phyloP scores from a whole-genome alignment of 2,797 vertebrate genomes.

The Heteromormyrus szaboi region DNA sequence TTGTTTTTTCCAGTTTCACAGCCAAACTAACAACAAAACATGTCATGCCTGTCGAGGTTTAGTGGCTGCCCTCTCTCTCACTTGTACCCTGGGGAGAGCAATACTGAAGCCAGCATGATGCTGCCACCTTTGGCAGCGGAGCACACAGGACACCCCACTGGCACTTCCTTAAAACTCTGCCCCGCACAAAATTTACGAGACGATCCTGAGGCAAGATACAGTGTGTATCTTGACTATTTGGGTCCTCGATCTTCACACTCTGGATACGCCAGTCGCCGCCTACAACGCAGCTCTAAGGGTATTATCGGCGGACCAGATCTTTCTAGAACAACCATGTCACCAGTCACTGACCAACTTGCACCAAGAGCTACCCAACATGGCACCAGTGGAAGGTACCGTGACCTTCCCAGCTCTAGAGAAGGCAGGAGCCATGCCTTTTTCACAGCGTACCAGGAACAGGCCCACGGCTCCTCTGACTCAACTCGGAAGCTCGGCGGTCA shows the following conservation, averaged over 20 bases:
- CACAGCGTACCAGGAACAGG: conserved; percentile 64
- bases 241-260: conserved; percentile 60
- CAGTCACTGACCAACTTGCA: conserved; percentile 65
- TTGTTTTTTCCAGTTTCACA: conserved; percentile 53
- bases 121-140: conserved; percentile 57
- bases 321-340: conserved; percentile 65
- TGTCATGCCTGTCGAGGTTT: conserved; percentile 61
- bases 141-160: conserved; percentile 56
- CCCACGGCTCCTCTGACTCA: conserved; percentile 58
- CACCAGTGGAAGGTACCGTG: conserved; percentile 62
- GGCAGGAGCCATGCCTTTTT: conserved; percentile 62
- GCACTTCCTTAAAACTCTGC: conserved; percentile 64
- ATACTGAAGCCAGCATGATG: conserved; percentile 58
- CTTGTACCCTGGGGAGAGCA: conserved; percentile 58
- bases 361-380: conserved; percentile 56
- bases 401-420: conserved; percentile 63
- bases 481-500: conserved; percentile 57
- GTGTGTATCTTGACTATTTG: conserved; percentile 70
- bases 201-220: conserved; percentile 70
- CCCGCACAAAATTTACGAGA: conserved; percentile 63
- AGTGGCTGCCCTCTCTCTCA: conserved; percentile 62
- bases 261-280: conserved; percentile 63
- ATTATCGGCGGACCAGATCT: conserved; percentile 64
- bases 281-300: conserved; percentile 66
- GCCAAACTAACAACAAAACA: conserved; percentile 52